Base-by-base conservation (phyloP, 1,140 invertebrate genomes). In the Saccostrea echinata region DNA sequence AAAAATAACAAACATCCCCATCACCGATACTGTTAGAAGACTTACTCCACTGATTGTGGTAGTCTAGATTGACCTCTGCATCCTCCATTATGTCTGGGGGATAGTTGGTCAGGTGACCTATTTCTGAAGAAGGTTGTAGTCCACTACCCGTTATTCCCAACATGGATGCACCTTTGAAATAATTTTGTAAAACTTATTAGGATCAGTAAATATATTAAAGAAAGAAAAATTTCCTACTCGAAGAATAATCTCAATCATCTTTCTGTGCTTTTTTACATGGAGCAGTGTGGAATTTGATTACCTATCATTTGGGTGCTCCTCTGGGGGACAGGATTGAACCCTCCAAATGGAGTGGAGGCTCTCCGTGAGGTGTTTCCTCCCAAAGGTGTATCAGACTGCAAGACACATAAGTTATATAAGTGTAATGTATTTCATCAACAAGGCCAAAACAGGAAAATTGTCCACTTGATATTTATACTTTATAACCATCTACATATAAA, bases 11-110 rank as follows among this genome's bases (percentile, higher is more conserved):
- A 24, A n/a, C 18, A 12, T 11, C 18, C 11, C 68, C 68, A 83
- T 4, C 13, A 52, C 81, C 52, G 27, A 6, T 53, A 53, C 43
- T 8, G 18, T 52, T 24, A 33, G 12, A 21, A 8, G 43, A 91
- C 91, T 91, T 87, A 92, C 91, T 90, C 91, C 91, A 92, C 80
- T 92, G 89, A 35, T 91, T 91, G 82, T 91, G 89, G 30, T 82
- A 61, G 21, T 86, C 86, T 27, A 86, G 61, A 18, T 86, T 85
- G 51, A 80, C 88, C 82, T 90, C 90, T 3, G 83, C 85, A 61
- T 92, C 90, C 81, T 92, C 91, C 64, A 91, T 83, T n/a, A 92
- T 91, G 61, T 90, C 89, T 11, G 91, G 87, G 64, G 86, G 90
- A 57, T 86, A 35, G 27, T 90, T 87, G 16, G 13, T 24, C 16